phyloP scores from a whole-genome alignment of 2,113 vertebrate species.

The Microtus oregoni region DNA sequence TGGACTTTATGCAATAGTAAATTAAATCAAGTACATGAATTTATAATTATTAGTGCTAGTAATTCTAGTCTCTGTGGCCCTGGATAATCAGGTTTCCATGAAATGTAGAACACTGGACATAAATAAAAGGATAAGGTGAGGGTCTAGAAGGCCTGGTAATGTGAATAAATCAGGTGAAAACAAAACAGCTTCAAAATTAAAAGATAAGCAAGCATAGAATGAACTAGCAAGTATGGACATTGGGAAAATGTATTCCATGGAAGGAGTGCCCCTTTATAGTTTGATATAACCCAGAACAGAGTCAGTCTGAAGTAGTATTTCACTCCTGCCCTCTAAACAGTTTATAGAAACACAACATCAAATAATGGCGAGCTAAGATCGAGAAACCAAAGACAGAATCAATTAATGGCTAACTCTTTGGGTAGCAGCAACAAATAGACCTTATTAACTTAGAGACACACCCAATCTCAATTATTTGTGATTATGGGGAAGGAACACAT shows the following conservation, averaged over 20 bases:
- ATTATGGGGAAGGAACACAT: constrained; percentile 46
- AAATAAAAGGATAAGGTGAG: constrained; percentile 57
- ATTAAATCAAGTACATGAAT: constrained; percentile 48
- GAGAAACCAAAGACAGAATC: constrained; percentile 59
- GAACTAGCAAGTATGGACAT: constrained; percentile 31
- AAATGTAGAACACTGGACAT: constrained; percentile 52
- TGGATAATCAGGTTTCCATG: constrained; percentile 24
- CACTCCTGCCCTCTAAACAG: not conserved
- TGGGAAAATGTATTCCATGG: not conserved
- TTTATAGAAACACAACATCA: constrained; percentile 56
- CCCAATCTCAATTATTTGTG: not conserved
- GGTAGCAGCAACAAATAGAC: constrained; percentile 5
- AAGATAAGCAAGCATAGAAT: constrained; percentile 69
- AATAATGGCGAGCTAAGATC: constrained; percentile 15
- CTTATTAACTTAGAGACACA: not conserved
- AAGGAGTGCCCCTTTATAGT: not conserved
- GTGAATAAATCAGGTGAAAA: constrained; percentile 41
- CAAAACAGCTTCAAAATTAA: constrained; percentile 56
- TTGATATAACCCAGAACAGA: constrained; percentile 54
- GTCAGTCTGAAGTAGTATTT: constrained; percentile 30
- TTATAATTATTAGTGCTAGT: constrained; percentile 44
- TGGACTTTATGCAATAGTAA: constrained; percentile 32
- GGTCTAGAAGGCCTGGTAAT: constrained; percentile 56
- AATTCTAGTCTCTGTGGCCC: constrained; percentile 27
- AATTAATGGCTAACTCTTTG: constrained; percentile 34